Evolutionary conservation across 2,888 invertebrate species (phyloP).

Genomic region (Lithophane ornitopus): DNA sequence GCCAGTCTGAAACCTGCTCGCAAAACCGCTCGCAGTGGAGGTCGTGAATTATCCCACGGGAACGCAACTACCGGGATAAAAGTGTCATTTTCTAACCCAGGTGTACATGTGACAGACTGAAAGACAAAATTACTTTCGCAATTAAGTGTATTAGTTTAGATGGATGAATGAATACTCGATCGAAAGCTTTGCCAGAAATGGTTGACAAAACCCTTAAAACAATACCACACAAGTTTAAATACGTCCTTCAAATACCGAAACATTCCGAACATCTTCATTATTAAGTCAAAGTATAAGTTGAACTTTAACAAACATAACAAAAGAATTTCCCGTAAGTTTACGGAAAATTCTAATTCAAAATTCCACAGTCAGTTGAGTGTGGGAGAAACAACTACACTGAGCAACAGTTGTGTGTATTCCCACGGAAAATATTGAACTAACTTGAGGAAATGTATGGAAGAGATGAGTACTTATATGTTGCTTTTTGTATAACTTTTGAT

Average conservation of each 20-base stretch:
- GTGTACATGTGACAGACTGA: neutral
- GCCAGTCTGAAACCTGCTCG: too few species aligned
- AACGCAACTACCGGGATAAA: too few species aligned
- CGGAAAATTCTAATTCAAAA: too few species aligned
- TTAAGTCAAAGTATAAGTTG: constrained; percentile 19
- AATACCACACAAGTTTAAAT: neutral
- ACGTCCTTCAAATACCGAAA: neutral
- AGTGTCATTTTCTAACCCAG: neutral
- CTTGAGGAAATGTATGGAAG: constrained; percentile 19
- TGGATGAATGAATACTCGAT: neutral
- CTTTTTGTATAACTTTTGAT: constrained; percentile 6
- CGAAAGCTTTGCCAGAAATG: neutral
- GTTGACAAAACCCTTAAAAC: neutral
- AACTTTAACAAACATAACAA: constrained; percentile 40
- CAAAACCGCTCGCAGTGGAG: too few species aligned
- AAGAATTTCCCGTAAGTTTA: constrained; percentile 5
- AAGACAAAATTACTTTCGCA: neutral
- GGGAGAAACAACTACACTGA: constrained; percentile 20
- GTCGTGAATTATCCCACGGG: neutral
- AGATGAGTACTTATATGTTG: constrained; percentile 7
- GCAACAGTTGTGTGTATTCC: constrained; percentile 49
- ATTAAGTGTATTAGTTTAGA: neutral
- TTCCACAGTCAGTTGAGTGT: neutral
- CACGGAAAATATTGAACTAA: constrained; percentile 42
- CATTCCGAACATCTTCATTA: constrained; percentile 7